Conservation (phyloP, 2,113 vertebrate genomes). For the Ochotona curzoniae region DNA sequence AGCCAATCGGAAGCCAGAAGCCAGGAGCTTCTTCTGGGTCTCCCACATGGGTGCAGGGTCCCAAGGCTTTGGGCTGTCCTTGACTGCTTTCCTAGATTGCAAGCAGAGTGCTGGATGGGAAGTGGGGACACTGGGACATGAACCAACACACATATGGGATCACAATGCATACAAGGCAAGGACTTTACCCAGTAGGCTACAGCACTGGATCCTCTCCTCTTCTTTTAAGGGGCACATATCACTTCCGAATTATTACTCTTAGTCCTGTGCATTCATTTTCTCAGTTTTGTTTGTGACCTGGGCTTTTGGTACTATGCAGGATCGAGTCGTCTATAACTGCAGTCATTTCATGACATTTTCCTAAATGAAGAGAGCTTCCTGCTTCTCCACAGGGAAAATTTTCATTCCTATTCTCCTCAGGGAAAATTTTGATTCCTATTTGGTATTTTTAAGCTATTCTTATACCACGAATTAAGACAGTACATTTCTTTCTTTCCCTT, state of each 20-base stretch:
- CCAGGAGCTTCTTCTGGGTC: no score
- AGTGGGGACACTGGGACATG: no score
- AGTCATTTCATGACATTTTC: background rate
- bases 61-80: no score
- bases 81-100: no score
- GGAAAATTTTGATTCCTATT: background rate
- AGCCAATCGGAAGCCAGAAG: no score
- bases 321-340: background rate
- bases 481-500: no score
- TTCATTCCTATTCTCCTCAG: background rate
- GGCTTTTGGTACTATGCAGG: background rate
- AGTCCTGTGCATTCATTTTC: background rate
- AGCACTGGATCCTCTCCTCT: background rate
- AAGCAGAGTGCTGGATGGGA: no score
- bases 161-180: no score
- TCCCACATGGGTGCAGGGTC: no score
- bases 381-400: background rate
- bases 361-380: background rate
- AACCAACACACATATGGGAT: no score
- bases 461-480: constrained; percentile 9
- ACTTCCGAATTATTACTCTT: background rate
- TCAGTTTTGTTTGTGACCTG: background rate
- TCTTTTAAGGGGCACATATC: background rate
- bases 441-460: constrained; percentile 31
- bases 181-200: no score